Evolutionary conservation across 1,140 invertebrate species (phyloP), one percentile per base, ranked within the genome.

Genomic region (Bilobella aurantiaca): DNA sequence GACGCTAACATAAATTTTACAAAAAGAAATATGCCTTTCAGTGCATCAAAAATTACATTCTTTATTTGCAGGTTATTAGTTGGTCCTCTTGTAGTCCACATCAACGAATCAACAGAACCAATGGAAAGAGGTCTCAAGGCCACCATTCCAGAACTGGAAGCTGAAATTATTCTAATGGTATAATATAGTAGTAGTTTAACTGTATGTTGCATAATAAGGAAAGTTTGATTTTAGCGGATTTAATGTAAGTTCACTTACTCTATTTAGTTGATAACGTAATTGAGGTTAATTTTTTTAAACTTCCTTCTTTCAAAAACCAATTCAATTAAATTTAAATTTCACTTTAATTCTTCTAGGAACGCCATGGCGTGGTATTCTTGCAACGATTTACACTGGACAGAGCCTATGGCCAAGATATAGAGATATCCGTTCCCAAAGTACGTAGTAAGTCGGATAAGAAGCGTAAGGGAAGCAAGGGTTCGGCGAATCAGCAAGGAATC

Each of bases 351-450:
- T 49, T 56, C 2, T 49, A 70, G 69, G 70, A 72, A 53, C 70
- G 70, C 37, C 70, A 72, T 57, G 70, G 70, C 27, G 70, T 72
- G 12, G 67, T 72, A 30, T 69, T 72, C 63, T 61, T 72, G 16
- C 70, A 72, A 60, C 25, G 70, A 46, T 72, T 72, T 32, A 72
- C 70, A 2, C 30, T 72, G 46, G 70, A 72, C 46, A 27, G 70
- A 32, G 70, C 67, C 34, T 72, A 72, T 49, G 70, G 70, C 23
- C 70, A 72, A 65, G 70, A 72, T 46, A 65, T 72, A 2, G 70
- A 72, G 31, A 69, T 72, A 32, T 72, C 70, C 5, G 67, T 72
- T 61, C 70, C 70, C 16, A 72, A 72, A 53, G 3, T 8, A 14
- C 34, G 34, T 42, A 18, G 34, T 42, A 23, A 53, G 5, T 28